Evolutionary conservation across 2,888 invertebrate species (phyloP).

Genomic region (Eristalis tenax): DNA sequence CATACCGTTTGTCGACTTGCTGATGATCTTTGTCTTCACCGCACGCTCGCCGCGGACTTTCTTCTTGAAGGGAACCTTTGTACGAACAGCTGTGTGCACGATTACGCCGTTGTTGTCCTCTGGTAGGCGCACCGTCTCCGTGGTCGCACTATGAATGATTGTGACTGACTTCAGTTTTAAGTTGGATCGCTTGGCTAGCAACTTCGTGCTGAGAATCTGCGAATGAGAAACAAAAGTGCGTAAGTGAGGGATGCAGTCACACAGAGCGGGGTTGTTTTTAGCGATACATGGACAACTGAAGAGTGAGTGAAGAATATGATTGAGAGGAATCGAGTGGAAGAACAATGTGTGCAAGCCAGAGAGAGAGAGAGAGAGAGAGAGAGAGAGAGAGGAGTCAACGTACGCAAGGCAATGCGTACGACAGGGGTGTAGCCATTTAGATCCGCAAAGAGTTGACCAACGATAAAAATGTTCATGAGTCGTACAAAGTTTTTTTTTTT

Average conservation of each 20-base stretch:
- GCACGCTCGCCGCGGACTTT: slow-evolving; percentile 84
- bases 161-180: slow-evolving; percentile 93
- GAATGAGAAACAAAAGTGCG: slow-evolving; percentile 74
- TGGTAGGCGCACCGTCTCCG: slow-evolving; percentile 92
- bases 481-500: background rate
- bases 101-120: slow-evolving; percentile 89
- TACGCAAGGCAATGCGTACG: background rate
- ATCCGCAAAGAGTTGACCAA: background rate
- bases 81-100: slow-evolving; percentile 92
- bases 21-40: slow-evolving; percentile 78
- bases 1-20: slow-evolving; percentile 77
- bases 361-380: too few species aligned
- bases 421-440: background rate
- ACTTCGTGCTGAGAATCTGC: slow-evolving; percentile 90
- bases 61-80: slow-evolving; percentile 92
- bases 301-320: background rate
- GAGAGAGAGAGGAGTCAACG: too few species aligned
- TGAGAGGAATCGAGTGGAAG: background rate
- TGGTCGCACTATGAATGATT: slow-evolving; percentile 94
- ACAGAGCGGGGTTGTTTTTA: background rate
- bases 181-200: slow-evolving; percentile 90
- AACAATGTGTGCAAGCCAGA: background rate
- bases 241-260: background rate
- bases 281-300: slow-evolving; percentile 6
- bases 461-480: too few species aligned